Percentiles rank a stretch among this genome's conserved stretches.
Evolutionary conservation across 2,113 vertebrate species (phyloP).

Genomic region (Alaudala cheleensis): DNA sequence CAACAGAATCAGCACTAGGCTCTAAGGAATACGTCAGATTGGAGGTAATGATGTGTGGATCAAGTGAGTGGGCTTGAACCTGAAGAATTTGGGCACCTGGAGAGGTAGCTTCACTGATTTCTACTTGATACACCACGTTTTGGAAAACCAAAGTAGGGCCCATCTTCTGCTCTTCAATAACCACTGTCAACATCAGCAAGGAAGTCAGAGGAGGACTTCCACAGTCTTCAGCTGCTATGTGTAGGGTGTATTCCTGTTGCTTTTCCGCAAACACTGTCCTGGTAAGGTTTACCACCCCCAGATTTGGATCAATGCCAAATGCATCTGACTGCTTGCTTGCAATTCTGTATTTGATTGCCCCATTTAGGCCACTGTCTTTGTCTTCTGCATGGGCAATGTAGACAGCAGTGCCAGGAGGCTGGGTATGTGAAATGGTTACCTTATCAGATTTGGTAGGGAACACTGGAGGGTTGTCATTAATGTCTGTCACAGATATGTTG

Average conservation of each 20-base stretch:
- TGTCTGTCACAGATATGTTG: slow-evolving; percentile 81
- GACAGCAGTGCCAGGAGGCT: slow-evolving; percentile 78
- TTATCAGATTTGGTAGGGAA: slow-evolving; percentile 74
- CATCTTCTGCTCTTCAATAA: slow-evolving; percentile 65
- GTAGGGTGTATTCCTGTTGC: slow-evolving; percentile 64
- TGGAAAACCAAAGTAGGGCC: slow-evolving; percentile 80
- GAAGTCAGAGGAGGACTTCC: slow-evolving; percentile 79
- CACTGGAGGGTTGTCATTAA: slow-evolving; percentile 86
- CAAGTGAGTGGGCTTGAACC: slow-evolving; percentile 69
- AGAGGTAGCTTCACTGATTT: slow-evolving; percentile 82
- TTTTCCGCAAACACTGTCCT: slow-evolving; percentile 48
- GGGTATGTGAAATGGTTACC: slow-evolving; percentile 73
- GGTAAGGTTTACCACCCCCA: slow-evolving; percentile 81
- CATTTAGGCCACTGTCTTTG: slow-evolving; percentile 83
- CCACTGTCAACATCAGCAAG: slow-evolving; percentile 71
- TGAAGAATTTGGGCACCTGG: slow-evolving; percentile 78
- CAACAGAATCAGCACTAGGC: slow-evolving; percentile 48
- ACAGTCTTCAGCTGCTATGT: slow-evolving; percentile 79
- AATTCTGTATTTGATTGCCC: slow-evolving; percentile 79
- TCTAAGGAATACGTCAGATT: slow-evolving; percentile 75
- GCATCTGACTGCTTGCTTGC: slow-evolving; percentile 19
- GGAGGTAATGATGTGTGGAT: neutral
- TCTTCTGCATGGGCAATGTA: slow-evolving; percentile 89
- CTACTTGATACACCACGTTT: slow-evolving; percentile 85
- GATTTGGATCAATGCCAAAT: slow-evolving; percentile 77